Evolutionary conservation across 2,888 invertebrate genomes (phyloP), one percentile per base, ranked within the genome.

Genomic region (Andrena bucephala): DNA sequence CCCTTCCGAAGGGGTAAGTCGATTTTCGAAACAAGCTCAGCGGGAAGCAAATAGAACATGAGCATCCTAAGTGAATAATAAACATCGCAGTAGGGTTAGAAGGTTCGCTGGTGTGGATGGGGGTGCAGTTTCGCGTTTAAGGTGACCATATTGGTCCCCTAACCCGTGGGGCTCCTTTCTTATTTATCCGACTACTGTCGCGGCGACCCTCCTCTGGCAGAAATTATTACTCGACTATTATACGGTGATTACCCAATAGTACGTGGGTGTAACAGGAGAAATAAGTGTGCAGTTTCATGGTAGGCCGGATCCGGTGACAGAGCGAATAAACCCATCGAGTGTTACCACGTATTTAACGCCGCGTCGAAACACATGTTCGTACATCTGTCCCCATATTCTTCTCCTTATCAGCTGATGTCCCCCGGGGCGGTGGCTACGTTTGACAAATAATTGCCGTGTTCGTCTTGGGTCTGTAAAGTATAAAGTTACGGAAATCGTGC

Each of bases 231-330:
- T 91, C 91, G 86, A 89, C 92, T 89, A 93, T 93, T 93, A 93
- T 93, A 92, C 92, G 91, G 91, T 92, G 92, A 93, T 93, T 93
- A 93, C 89, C 92, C 90, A 89, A 91, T 91, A 90, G 90, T 91
- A 90, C 84, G 85, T 84, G 83, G 92, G 91, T 92, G 93, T 93
- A 93, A 93, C 89, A 91, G 89, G 93, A 93, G 93, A 92, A 92
- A 92, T 90, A 91, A 92, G 90, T 87, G 90, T 90, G 88, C 89
- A 92, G 88, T 91, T 90, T 91, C 88, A 85, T 83, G 84, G 77
- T 69, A 59, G 83, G 84, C 65, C 78, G 85, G 91, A 89, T 92
- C 92, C 88, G 86, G 86, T 92, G 91, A 92, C 92, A 92, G 89
- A 90, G 86, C 85, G 87, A 91, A 90, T 91, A 91, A 92, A 92